Evolutionary conservation across 2,797 vertebrate genomes (phyloP), one percentile per base, ranked within the genome.

Genomic region (Poecilia picta): DNA sequence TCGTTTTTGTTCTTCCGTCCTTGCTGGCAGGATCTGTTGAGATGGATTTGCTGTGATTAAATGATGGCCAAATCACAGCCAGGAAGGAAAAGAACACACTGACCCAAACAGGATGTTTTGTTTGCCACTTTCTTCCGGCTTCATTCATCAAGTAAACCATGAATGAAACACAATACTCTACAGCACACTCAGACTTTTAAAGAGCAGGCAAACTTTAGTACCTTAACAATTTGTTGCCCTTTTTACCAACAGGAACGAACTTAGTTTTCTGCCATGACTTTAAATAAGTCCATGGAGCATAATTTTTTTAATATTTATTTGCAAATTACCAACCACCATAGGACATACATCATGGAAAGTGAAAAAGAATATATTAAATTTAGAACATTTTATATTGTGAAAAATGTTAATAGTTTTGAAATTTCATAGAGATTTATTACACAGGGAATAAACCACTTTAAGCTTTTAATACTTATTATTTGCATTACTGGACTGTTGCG

Each of bases 61-160:
- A 66, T 74, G 76, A 25, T 76, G 55, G 72, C 70, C 5, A 74
- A 57, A 55, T 85, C 70, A 76, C n/a, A 1, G 47, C 45, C 86
- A 85, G 82, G 84, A 88, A 85, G 88, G 46, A 78, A 80, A 39
- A 36, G 92, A 86, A 83, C 94, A 84, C 8, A 23, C 68, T 92
- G 93, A 92, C 92, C 93, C 73, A 80, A 89, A 90, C 85, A 83
- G 28, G 10, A 33, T 86, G 83, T 90, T 76, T 73, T 81, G 85
- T 91, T 81, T 83, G 3, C 49, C 28, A 0, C 39, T 8, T 39
- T 88, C 79, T 76, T 89, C 86, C 49, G 31, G 77, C 64, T 81
- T 78, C 39, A 81, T 57, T 82, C n/a, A 79, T 59, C 11, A 41
- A 18, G 62, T 18, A 78, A 73, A 59, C 36, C 55, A 59, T 49